Evolutionary conservation across 1,140 invertebrate genomes (phyloP), one percentile per base, ranked within the genome.

Genomic region (Mycetomoellerius zeteki): DNA sequence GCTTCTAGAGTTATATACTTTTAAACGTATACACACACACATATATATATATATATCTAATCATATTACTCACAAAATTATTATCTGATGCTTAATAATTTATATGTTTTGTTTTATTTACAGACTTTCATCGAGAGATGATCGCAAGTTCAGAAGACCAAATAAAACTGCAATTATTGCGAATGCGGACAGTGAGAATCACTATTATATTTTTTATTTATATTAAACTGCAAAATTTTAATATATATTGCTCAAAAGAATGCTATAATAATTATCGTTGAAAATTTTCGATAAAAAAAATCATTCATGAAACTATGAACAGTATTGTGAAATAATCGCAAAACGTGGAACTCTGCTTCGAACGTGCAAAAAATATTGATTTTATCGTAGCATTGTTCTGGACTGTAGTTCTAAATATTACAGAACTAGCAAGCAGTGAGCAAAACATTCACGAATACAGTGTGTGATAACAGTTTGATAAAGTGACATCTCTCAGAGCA

Each of bases 81-180:
- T 58, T 54, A 5, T 12, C 19, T 24, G 14, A 54, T 3, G n/a
- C 6, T 75, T 60, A 84, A 24, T 73, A 82, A 60, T 60, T 56
- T 56, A 37, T 33, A 33, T 75, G 8, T 50, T 62, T 73, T 21
- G 12, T 82, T 82, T 27, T 50, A 1, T 84, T 82, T 60, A 19
- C 80, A 84, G 80, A 47, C 47, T 5, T 14, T 72, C 27, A n/a
- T 37, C 19, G 30, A 24, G 37, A 21, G 33, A 69, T n/a, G 3
- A 30, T 30, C 33, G 33, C 50, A 75, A 47, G 14, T 60, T 73
- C 24, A 24, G 7, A 33, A 19, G 37, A 84, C 7, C 6, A 12
- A 16, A 0, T 12, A 21, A 43, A 58, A 47, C 30, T 50, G 27
- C 54, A 50, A 30, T 21, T 16, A 50, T 6, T 14, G 10, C 10